phyloP scores from a whole-genome alignment of 2,113 vertebrate species.

The Anolis sagrei region DNA sequence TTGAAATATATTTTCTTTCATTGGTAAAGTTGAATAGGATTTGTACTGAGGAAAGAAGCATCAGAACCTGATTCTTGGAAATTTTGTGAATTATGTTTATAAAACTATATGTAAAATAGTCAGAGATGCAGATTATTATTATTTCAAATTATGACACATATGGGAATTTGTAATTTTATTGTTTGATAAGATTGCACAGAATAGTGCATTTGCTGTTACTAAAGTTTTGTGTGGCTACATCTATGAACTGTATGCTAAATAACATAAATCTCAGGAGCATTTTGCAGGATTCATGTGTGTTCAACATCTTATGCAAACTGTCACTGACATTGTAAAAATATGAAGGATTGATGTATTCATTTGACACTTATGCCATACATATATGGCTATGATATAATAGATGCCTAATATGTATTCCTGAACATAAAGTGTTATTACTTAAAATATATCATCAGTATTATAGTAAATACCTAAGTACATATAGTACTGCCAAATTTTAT shows the following conservation, averaged over 20 bases:
- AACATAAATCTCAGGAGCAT: background rate
- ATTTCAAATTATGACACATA: background rate
- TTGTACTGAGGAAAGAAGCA: background rate
- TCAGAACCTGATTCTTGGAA: background rate
- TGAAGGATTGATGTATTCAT: background rate
- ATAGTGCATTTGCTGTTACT: background rate
- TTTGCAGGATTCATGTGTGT: background rate
- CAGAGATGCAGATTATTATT: background rate
- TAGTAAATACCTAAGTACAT: background rate
- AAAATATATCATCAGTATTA: background rate
- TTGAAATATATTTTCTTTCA: background rate
- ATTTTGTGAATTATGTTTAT: background rate
- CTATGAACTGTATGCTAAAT: background rate
- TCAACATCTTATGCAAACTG: constrained; percentile 13
- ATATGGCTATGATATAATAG: background rate
- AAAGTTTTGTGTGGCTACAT: background rate
- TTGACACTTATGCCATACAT: background rate
- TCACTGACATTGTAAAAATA: background rate
- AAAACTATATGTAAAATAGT: background rate
- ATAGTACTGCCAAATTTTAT: background rate
- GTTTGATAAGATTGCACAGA: background rate
- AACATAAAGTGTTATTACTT: background rate
- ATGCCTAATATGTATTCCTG: background rate
- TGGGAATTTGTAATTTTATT: background rate
- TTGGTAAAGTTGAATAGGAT: constrained; percentile 17